Conservation (phyloP, 2,888 invertebrate species). For the Phoronis australis region DNA sequence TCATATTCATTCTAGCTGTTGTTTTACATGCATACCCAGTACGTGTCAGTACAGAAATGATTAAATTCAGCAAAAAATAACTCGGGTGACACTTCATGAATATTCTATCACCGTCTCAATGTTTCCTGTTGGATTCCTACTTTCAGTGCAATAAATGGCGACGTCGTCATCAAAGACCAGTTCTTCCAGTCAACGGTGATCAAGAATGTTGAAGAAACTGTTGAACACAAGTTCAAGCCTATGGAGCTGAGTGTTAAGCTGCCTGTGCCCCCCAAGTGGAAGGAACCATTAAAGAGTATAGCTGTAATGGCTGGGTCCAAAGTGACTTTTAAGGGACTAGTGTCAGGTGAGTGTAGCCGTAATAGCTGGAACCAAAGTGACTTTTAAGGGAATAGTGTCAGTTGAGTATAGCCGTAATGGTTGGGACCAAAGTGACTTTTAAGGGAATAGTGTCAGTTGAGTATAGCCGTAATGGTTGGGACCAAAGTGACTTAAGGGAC, state of each 20-base stretch:
- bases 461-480: slow-evolving; percentile 63
- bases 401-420: slow-evolving; percentile 59
- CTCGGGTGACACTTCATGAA: too few relatives aligned
- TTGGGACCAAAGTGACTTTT: slow-evolving; percentile 87
- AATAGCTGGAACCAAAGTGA: slow-evolving; percentile 84
- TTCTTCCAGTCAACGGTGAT: too few relatives aligned
- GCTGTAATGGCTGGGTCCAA: slow-evolving; percentile 84
- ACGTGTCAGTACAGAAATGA: too few relatives aligned
- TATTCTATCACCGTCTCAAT: too few relatives aligned
- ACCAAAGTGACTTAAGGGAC: slow-evolving; percentile 81
- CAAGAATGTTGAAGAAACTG: too few relatives aligned
- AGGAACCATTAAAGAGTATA: slow-evolving; percentile 75
- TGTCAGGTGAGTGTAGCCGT: slow-evolving; percentile 60
- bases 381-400: slow-evolving; percentile 79
- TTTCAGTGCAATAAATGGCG: too few relatives aligned
- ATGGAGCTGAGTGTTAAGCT: slow-evolving; percentile 47
- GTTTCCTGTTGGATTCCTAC: too few relatives aligned
- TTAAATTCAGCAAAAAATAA: too few relatives aligned
- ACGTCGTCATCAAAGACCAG: too few relatives aligned
- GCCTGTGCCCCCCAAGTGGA: slow-evolving; percentile 49
- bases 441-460: slow-evolving; percentile 77
- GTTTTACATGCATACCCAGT: too few relatives aligned
- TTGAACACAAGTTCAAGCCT: slow-evolving; percentile 40
- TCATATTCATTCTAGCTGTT: too few relatives aligned
- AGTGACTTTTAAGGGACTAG: slow-evolving; percentile 82